phyloP scores from a whole-genome alignment of 2,888 invertebrate genomes.

The Protophormia terraenovae region DNA sequence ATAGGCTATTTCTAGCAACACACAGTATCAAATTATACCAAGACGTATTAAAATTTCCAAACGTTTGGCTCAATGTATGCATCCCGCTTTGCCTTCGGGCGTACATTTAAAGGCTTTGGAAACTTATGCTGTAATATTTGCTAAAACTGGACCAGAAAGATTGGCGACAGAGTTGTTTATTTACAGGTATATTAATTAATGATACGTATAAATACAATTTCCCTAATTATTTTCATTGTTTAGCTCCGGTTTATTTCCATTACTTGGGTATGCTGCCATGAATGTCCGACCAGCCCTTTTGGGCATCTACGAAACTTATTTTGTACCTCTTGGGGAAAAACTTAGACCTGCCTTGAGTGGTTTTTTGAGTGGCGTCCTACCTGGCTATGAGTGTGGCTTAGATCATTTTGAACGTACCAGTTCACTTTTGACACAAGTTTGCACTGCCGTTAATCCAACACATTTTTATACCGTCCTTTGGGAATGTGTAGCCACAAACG shows the following conservation, averaged over 20 bases:
- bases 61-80: constrained; percentile 95
- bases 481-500: constrained; percentile 92
- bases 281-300: constrained; percentile 92
- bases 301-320: constrained; percentile 92
- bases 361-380: constrained; percentile 91
- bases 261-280: constrained; percentile 93
- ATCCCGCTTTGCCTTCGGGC: constrained; percentile 94
- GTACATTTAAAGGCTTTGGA: constrained; percentile 95
- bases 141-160: constrained; percentile 91
- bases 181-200: constrained; percentile 84
- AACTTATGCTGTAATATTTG: constrained; percentile 95
- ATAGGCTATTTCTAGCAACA: constrained; percentile 89
- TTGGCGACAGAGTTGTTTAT: constrained; percentile 92
- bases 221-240: constrained; percentile 23
- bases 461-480: constrained; percentile 94
- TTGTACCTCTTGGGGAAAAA: constrained; percentile 89
- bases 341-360: constrained; percentile 90
- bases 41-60: constrained; percentile 93
- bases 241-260: constrained; percentile 90
- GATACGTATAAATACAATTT: not conserved
- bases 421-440: constrained; percentile 82
- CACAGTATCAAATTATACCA: constrained; percentile 93
- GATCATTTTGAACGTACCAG: constrained; percentile 89
- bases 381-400: constrained; percentile 93
- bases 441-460: constrained; percentile 88